A percentile compares a stretch with the other conserved stretches of the same genome.
phyloP scores from a whole-genome alignment of 2,888 invertebrate species.

The Erannis defoliaria region DNA sequence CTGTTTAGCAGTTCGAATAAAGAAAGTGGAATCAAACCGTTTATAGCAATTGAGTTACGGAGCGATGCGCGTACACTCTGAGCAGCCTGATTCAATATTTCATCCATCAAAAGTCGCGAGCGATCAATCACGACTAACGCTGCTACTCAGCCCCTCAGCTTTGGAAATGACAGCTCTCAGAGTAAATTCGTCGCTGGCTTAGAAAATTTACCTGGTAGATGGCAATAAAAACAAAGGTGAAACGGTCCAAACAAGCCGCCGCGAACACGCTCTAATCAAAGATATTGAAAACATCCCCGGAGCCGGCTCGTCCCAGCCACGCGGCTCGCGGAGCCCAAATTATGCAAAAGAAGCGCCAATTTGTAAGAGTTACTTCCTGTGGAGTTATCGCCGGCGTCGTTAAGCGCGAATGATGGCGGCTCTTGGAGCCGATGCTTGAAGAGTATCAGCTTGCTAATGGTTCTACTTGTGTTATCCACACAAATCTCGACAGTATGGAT shows the following conservation, averaged over 20 bases:
- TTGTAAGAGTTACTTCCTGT: slow-evolving; percentile 20
- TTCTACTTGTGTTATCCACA: too few relatives aligned
- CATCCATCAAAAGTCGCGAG: slow-evolving; percentile 10
- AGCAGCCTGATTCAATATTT: slow-evolving; percentile 11
- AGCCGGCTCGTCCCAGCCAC: slow-evolving; percentile 1
- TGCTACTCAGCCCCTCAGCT: slow-evolving; percentile 9
- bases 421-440: background rate
- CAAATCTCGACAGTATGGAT: too few relatives aligned
- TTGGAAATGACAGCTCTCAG: slow-evolving; percentile 20
- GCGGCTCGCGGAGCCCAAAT: too few relatives aligned
- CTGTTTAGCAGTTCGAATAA: too few relatives aligned
- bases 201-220: too few relatives aligned
- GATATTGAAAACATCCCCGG: slow-evolving; percentile 18
- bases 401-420: slow-evolving; percentile 18
- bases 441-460: background rate
- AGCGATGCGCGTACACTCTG: background rate
- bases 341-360: slow-evolving; percentile 34
- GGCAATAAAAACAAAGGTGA: slow-evolving; percentile 20
- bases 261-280: slow-evolving; percentile 17
- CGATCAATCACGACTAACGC: slow-evolving; percentile 21
- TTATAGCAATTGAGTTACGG: too few relatives aligned
- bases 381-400: slow-evolving; percentile 11
- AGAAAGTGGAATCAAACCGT: too few relatives aligned
- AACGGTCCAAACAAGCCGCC: background rate
- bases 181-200: slow-evolving; percentile 21